Evolutionary conservation across 2,113 vertebrate genomes (phyloP).

Genomic region (Benitochromis conjunctus): DNA sequence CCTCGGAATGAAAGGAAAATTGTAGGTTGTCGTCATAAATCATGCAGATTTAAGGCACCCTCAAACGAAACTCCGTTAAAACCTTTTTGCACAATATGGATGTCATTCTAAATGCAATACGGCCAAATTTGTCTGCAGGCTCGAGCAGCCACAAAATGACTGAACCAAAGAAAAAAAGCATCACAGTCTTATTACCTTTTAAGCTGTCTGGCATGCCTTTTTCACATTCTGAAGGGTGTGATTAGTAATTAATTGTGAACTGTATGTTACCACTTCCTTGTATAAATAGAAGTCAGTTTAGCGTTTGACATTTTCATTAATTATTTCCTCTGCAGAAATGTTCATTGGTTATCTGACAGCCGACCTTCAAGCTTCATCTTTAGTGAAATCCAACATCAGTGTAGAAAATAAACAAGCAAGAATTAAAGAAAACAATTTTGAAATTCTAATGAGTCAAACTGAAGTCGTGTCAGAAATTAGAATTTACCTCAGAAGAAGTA

Average conservation of each 20-base stretch:
- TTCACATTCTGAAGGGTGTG: conserved; percentile 32
- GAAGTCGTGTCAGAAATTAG: not conserved
- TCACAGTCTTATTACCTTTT: conserved; percentile 43
- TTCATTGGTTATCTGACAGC: not conserved
- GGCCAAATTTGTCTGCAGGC: not conserved
- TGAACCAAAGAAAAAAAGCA: not conserved
- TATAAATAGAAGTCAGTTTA: conserved; percentile 5
- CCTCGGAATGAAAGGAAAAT: conserved; percentile 14
- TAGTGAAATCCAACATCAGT: not conserved
- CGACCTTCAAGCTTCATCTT: not conserved
- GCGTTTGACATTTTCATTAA: conserved; percentile 6
- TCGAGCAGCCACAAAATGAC: not conserved
- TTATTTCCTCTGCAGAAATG: not conserved
- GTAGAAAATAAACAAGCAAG: not conserved
- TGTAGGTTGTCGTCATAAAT: not conserved
- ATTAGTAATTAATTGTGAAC: conserved; percentile 30
- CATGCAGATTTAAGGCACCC: not conserved
- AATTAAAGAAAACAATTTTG: not conserved
- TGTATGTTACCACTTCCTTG: not conserved
- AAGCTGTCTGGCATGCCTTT: conserved; percentile 6
- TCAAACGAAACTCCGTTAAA: not conserved
- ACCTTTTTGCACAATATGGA: conserved; percentile 12
- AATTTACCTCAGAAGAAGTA: conserved; percentile 33
- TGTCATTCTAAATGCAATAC: conserved; percentile 1
- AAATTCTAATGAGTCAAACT: not conserved